phyloP scores from a whole-genome alignment of 2,113 vertebrate species.

The Burhinus oedicnemus region DNA sequence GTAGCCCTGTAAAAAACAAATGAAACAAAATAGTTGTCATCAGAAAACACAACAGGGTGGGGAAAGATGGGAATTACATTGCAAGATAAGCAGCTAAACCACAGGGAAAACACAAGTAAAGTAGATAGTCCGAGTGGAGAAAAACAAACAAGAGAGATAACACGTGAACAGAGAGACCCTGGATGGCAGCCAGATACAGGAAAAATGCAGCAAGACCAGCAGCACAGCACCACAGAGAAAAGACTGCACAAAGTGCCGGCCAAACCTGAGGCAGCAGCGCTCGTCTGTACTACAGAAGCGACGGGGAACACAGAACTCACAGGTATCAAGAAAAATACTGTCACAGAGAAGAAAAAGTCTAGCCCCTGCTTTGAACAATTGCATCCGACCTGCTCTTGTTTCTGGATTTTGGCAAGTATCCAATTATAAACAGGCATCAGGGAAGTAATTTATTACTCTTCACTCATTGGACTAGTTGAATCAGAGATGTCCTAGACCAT shows the following conservation, averaged over 20 bases:
- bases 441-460: neutral
- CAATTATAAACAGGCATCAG: neutral
- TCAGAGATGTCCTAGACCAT: neutral
- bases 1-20: neutral
- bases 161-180: neutral
- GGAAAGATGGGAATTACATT: neutral
- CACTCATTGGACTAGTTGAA: neutral
- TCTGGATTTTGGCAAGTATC: neutral
- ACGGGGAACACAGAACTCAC: neutral
- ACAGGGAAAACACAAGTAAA: neutral
- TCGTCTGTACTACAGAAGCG: neutral
- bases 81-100: conserved; percentile 36
- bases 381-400: neutral
- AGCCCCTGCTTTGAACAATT: neutral
- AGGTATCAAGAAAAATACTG: neutral
- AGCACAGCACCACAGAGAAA: neutral
- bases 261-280: neutral
- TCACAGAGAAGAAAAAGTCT: neutral
- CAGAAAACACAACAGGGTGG: neutral
- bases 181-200: neutral
- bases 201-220: neutral
- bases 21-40: neutral
- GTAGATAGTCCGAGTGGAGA: neutral
- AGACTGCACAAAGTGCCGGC: neutral
- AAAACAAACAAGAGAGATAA: conserved; percentile 46